Evolutionary conservation across 2,888 invertebrate species (phyloP), one percentile per base, ranked within the genome.

Genomic region (Entomobrya proxima): DNA sequence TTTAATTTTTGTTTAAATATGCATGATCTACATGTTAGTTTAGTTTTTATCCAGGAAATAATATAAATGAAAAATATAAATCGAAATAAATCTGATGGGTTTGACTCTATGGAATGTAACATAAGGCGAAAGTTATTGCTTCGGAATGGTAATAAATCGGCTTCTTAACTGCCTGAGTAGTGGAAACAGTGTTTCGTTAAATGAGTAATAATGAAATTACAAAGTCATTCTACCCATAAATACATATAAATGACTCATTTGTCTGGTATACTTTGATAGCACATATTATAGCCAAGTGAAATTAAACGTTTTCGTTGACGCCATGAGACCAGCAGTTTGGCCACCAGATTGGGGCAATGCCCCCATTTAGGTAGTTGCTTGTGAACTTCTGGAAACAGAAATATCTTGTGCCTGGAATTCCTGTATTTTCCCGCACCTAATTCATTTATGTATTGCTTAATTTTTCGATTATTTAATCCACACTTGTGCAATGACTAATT

Each of bases 401-500:
- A 9, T 58, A 61, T 15, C n/a, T n/a, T n/a, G n/a, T n/a, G n/a
- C 27, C 32, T 27, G 18, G 30, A 15, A 61, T n/a, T 32, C n/a
- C 5, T n/a, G 2, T 24, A 11, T 32, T n/a, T n/a, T n/a, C n/a
- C n/a, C n/a, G n/a, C n/a, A n/a, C n/a, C n/a, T 79, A 67, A 79
- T 79, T 35, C 24, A 9, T 7, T 27, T 52, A 69, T 37, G 52
- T 79, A 37, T 47, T 52, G 79, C 79, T 69, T 79, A 79, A 79
- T 79, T 69, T 79, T 15, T 24, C 69, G 44, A 79, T 79, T 69
- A 79, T 69, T 69, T 79, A 13, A 64, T 78, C 64, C 44, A 52
- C 52, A 30, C 75, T 50, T 75, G 32, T 21, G 44, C 27, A 40
- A 61, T 11, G 40, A 67, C 24, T 18, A 18, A 30, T 18, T 5